Base-by-base conservation (phyloP, 2,113 vertebrate genomes). In the pig (Sus scrofa) region DNA sequence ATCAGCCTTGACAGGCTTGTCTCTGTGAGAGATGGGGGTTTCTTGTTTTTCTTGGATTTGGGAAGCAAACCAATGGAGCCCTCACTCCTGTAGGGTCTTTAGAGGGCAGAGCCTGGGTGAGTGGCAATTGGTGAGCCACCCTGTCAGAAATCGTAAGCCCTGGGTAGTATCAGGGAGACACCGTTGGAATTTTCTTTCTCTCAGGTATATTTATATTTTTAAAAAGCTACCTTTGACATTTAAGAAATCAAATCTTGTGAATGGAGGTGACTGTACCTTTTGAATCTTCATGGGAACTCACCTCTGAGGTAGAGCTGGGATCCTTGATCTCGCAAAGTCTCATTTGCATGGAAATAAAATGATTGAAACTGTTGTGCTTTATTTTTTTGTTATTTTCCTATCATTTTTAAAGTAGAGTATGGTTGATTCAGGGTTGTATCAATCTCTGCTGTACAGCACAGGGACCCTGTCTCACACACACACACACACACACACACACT, bases 331-430 rank as follows among this genome's bases (percentile, higher is more conserved):
- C 87, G 88, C 32, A 15, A 70, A 44, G 60, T 78, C 24, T 83
- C 44, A n/a, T 26, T 63, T n/a, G 60, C 16, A 14, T 60, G 60
- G 79, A 92, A 95, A 96, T 89, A 96, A 97, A 95, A 26, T 32
- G 30, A 19, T 62, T 37, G 84, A 34, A 56, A 13, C 20, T 0
- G 56, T 22, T 20, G 4, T 24, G 10, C n/a, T 73, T 44, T n/a
- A n/a, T n/a, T 44, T 44, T 44, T 44, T 44, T 8, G 44, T 44
- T 44, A 44, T 44, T 44, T 44, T 44, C 44, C 5, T 8, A 44
- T 8, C 44, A 8, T 44, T 44, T 44, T 44, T 44, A 44, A 44
- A 44, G 8, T 44, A 44, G 44, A 44, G 44, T 44, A 44, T 4
- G 8, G 44, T 44, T 44, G 44, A 44, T 44, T 44, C 8, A 44